Percentiles rank a stretch among this genome's conserved stretches.
Conservation (phyloP, 2,797 vertebrate genomes). For the Holocentrus rufus region DNA sequence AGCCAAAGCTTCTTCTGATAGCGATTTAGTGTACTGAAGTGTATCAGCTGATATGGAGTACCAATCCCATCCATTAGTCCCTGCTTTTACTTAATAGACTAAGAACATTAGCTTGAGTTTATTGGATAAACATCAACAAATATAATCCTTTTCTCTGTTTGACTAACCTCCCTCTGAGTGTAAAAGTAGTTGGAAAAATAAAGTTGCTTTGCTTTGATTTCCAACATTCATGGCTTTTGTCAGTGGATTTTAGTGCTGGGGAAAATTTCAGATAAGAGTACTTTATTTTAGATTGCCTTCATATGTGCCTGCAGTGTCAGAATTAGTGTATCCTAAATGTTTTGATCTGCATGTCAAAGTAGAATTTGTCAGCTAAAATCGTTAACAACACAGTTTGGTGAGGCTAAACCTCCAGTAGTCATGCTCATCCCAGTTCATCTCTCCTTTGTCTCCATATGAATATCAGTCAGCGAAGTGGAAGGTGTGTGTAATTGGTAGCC, state of each 20-base stretch:
- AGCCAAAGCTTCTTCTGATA: not conserved
- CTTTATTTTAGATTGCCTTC: not conserved
- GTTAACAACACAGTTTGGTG: not conserved
- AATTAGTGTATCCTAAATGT: not conserved
- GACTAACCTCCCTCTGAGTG: not conserved
- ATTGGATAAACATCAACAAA: not conserved
- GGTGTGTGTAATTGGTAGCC: not conserved
- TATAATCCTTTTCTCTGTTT: not conserved
- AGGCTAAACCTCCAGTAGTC: not conserved
- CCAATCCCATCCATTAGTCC: not conserved
- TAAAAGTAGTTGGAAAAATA: not conserved
- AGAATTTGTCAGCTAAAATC: not conserved
- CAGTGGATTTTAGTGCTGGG: not conserved
- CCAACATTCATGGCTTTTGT: not conserved
- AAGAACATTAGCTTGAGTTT: not conserved
- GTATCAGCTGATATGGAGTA: not conserved
- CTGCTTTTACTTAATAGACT: not conserved
- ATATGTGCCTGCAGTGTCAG: not conserved
- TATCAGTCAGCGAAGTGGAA: not conserved
- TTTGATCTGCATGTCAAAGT: not conserved
- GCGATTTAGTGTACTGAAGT: not conserved
- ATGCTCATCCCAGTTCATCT: not conserved
- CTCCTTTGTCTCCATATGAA: not conserved
- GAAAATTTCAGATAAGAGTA: not conserved
- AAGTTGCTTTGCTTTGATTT: not conserved